Conservation (phyloP, 1,140 invertebrate genomes). For the Papilio polyxenes region DNA sequence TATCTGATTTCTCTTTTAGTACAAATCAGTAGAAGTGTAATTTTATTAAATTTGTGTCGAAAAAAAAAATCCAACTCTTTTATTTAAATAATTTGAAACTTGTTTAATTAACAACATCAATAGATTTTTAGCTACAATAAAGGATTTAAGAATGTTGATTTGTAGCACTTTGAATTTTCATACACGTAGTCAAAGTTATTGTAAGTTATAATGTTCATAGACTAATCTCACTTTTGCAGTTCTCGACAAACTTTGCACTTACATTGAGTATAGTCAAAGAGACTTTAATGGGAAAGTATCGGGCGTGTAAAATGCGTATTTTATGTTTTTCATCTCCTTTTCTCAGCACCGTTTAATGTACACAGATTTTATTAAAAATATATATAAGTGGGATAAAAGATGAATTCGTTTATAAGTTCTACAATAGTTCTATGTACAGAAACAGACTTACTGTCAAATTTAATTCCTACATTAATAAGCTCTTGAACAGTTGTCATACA, state of each 20-base stretch:
- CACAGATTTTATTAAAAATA: no score
- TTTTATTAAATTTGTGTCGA: neutral
- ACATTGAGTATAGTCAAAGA: constrained; percentile 23
- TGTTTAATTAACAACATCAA: neutral
- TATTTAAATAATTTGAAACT: neutral
- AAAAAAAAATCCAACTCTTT: no score
- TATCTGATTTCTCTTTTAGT: neutral
- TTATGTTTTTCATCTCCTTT: neutral
- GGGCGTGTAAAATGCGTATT: constrained; percentile 3
- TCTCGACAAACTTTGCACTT: constrained; percentile 18
- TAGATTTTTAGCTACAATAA: neutral
- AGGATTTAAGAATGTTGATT: neutral
- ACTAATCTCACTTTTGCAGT: constrained; percentile 11
- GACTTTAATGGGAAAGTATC: constrained; percentile 19
- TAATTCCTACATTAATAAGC: constrained; percentile 4
- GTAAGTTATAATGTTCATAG: constrained; percentile 18
- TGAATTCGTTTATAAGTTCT: no score
- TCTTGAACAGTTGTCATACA: neutral
- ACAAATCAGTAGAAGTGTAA: neutral
- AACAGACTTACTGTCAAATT: neutral
- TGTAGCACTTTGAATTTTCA: neutral
- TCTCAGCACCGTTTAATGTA: no score
- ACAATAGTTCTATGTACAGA: no score
- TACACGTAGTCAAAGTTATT: constrained; percentile 1
- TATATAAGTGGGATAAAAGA: no score